Evolutionary conservation across 2,888 invertebrate genomes (phyloP).

Genomic region (Acanthosepion pharaonis): DNA sequence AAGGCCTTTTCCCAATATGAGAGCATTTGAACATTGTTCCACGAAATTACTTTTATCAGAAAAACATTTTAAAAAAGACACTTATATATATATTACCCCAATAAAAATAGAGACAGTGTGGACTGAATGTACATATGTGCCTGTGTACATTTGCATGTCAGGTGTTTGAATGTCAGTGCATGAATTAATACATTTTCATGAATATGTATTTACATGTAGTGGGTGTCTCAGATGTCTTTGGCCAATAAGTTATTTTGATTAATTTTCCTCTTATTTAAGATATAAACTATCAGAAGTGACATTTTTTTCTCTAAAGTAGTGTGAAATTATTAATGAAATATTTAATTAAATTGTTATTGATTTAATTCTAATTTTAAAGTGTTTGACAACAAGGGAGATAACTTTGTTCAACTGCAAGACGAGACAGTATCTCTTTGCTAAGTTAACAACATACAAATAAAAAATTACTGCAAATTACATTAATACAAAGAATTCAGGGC

Average conservation of each 20-base stretch:
- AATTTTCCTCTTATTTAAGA: not conserved
- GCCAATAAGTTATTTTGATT: not conserved
- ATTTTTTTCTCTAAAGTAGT: not conserved
- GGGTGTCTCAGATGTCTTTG: not conserved
- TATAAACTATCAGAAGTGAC: not conserved
- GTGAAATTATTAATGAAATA: not conserved
- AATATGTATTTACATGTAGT: not conserved
- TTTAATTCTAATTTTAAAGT: not conserved
- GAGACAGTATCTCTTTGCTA: not conserved
- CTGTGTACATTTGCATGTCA: not conserved
- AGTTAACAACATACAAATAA: not conserved
- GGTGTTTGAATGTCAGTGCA: not conserved
- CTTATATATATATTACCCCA: not conserved
- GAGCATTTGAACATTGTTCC: not conserved
- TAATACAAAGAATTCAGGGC: not conserved
- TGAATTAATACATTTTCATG: not conserved
- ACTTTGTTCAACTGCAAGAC: not conserved
- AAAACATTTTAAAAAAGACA: not conserved
- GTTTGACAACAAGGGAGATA: not conserved
- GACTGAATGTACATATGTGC: no score
- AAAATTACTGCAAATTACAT: not conserved
- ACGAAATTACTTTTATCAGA: not conserved
- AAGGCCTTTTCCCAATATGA: constrained; percentile 15
- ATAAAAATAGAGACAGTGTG: not conserved
- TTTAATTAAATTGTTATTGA: not conserved